These are phyloP conservation scores for Noctuana brunneofusca DNA, from an alignment of 2,888 invertebrate genomes.

Conservation along the genomic window DNA sequence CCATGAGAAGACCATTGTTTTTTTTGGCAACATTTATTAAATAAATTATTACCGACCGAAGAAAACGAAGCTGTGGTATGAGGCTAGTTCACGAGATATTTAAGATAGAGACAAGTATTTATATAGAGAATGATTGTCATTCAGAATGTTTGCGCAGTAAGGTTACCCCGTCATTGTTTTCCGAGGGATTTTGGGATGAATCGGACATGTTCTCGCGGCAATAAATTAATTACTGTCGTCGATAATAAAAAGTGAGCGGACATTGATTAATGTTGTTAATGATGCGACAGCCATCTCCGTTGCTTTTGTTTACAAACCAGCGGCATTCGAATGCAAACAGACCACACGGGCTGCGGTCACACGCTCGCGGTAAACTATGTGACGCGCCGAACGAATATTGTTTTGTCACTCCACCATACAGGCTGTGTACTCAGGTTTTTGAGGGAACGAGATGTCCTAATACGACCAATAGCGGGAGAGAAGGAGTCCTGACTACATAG, in stretches of 20 bases:
- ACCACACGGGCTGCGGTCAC: slow-evolving; percentile 47
- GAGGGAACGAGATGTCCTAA: slow-evolving; percentile 23
- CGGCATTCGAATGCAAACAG: slow-evolving; percentile 48
- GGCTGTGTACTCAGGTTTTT: slow-evolving; percentile 27
- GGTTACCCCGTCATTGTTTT: slow-evolving; percentile 37
- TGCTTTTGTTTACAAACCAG: slow-evolving; percentile 66
- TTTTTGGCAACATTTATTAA: too few relatives aligned
- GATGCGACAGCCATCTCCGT: slow-evolving; percentile 44
- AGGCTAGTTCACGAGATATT: slow-evolving; percentile 1
- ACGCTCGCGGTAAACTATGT: slow-evolving; percentile 42
- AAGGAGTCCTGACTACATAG: slow-evolving; percentile 15
- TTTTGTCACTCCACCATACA: slow-evolving; percentile 32
- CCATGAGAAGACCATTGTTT: too few relatives aligned
- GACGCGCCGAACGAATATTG: slow-evolving; percentile 38
- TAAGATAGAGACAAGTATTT: slow-evolving; percentile 20
- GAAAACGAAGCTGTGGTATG: slow-evolving; percentile 1
- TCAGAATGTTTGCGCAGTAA: slow-evolving; percentile 8
- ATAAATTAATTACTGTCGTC: slow-evolving; percentile 28
- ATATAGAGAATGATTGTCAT: slow-evolving; percentile 26
- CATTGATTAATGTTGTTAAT: slow-evolving; percentile 48
- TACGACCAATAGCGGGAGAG: not conserved
- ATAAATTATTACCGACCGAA: too few relatives aligned
- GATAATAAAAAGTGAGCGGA: slow-evolving; percentile 40
- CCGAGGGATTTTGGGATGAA: slow-evolving; percentile 16
- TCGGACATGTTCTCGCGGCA: slow-evolving; percentile 11